Evolutionary conservation across 2,113 vertebrate species (phyloP).

Genomic region (Pipa parva): DNA sequence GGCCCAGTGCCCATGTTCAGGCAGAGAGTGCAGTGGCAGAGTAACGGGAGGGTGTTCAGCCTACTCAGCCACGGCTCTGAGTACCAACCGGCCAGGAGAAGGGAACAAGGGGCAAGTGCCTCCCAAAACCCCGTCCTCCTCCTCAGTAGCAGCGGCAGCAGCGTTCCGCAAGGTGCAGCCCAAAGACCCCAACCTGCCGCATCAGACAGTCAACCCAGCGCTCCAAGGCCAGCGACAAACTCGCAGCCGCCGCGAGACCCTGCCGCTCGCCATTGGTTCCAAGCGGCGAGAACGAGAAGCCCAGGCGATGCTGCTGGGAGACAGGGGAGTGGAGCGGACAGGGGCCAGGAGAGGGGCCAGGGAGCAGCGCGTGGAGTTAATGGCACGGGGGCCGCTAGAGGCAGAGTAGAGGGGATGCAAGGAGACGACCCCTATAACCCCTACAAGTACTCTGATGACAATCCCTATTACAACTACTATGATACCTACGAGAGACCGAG

Average conservation of each 20-base stretch:
- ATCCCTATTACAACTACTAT: slow-evolving; percentile 90
- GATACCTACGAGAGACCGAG: slow-evolving; percentile 82
- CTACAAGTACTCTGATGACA: slow-evolving; percentile 83
- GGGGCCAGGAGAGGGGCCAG: slow-evolving; percentile 31
- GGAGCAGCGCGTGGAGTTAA: not conserved
- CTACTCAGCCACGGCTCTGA: slow-evolving; percentile 76
- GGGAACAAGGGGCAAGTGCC: slow-evolving; percentile 48
- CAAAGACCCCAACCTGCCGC: slow-evolving; percentile 1
- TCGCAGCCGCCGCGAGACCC: slow-evolving; percentile 47
- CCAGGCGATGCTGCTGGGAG: slow-evolving; percentile 34
- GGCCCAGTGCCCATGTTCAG: slow-evolving; percentile 60
- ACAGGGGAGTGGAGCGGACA: slow-evolving; percentile 4
- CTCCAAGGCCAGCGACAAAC: not conserved
- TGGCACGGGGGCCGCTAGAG: slow-evolving; percentile 32
- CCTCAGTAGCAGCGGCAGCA: slow-evolving; percentile 48
- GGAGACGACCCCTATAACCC: slow-evolving; percentile 87
- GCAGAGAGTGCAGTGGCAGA: slow-evolving; percentile 78
- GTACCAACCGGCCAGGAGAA: slow-evolving; percentile 68
- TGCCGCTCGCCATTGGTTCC: slow-evolving; percentile 43
- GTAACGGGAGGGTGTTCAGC: slow-evolving; percentile 84
- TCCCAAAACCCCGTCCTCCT: slow-evolving; percentile 50
- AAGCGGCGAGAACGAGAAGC: slow-evolving; percentile 35
- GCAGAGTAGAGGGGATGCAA: slow-evolving; percentile 73
- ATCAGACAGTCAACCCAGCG: not conserved
- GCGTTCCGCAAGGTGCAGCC: not conserved